Base-by-base conservation (phyloP, 2,888 invertebrate species). In the Cerceris rybyensis region DNA sequence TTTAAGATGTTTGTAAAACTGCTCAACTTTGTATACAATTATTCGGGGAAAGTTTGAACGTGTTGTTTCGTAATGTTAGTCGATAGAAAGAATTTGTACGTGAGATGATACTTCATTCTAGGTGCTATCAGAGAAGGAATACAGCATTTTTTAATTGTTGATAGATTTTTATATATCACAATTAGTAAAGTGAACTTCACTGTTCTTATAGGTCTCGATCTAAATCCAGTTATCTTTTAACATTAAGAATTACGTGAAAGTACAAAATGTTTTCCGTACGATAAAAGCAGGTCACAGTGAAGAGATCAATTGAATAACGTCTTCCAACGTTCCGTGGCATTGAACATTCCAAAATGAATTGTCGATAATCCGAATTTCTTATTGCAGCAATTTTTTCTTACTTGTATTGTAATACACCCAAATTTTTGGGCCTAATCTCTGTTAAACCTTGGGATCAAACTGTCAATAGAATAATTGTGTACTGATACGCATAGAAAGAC, bases 1-100 rank as follows among this genome's bases (percentile, higher is more conserved):
- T 80, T 80, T 82, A 82, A 61, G 59, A 65, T 64, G 50, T 68
- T 71, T 70, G 65, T 61, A 59, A 75, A 77, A 80, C 72, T 79
- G 84, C 85, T 85, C 85, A 82, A 86, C 75, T 79, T 70, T 85
- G 76, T 86, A 82, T 75, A 84, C 82, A 86, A 66, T 80, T 83
- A 75, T 73, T 81, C 84, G 68, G 67, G 74, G 60, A 71, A 76
- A 67, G 72, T 83, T 83, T 69, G 70, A 70, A 68, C 55, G 66
- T 75, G 16, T 66, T 70, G 65, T 73, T 80, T 70, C 50, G 55
- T 63, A 64, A 76, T 58, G 55, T 63, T 76, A 76, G 57, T 61
- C 58, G n/a, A 43, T 77, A 74, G 59, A 28, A 57, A n/a, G 60
- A 17, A 75, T 50, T 63, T 67, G 50, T 75, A 73, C 54, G 52